These are phyloP conservation scores for Icerya purchasi DNA, from an alignment of 2,888 invertebrate species.

Conservation along the genomic window DNA sequence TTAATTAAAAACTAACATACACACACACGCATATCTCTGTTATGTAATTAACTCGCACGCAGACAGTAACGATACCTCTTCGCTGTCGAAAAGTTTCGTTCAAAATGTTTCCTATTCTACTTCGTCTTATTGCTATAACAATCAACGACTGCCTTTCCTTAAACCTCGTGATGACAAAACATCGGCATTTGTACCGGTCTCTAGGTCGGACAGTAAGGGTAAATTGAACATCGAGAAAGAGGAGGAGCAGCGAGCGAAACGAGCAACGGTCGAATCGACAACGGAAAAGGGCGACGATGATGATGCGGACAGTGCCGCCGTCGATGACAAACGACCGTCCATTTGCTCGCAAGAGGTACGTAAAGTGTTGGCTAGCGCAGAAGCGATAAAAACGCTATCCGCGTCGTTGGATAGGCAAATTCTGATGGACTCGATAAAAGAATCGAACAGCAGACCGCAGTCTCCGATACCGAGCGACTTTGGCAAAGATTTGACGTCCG, in stretches of 20 bases:
- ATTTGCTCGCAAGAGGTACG: slow-evolving; percentile 21
- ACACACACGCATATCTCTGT: background rate
- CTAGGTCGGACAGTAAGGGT: background rate
- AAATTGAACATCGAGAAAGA: background rate
- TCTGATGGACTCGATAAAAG: background rate
- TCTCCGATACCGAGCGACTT: slow-evolving; percentile 13
- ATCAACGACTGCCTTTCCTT: slow-evolving; percentile 14
- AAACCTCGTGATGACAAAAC: slow-evolving; percentile 13
- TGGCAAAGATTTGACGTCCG: slow-evolving; percentile 12
- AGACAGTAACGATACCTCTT: slow-evolving; percentile 1
- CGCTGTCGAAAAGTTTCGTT: too few species aligned
- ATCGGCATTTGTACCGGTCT: slow-evolving; percentile 15
- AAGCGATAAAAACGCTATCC: background rate
- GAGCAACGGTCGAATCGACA: background rate
- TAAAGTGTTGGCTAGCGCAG: slow-evolving; percentile 1
- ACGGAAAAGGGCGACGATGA: background rate
- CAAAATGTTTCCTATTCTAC: too few species aligned
- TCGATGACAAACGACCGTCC: slow-evolving; percentile 19
- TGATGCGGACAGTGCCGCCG: background rate
- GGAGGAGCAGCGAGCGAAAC: background rate
- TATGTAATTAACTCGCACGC: background rate
- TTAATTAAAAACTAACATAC: background rate
- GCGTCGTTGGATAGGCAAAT: background rate
- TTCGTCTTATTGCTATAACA: too few species aligned
- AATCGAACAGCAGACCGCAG: slow-evolving; percentile 8